phyloP scores from a whole-genome alignment of 1,140 invertebrate species.

The Drosophila triauraria region DNA sequence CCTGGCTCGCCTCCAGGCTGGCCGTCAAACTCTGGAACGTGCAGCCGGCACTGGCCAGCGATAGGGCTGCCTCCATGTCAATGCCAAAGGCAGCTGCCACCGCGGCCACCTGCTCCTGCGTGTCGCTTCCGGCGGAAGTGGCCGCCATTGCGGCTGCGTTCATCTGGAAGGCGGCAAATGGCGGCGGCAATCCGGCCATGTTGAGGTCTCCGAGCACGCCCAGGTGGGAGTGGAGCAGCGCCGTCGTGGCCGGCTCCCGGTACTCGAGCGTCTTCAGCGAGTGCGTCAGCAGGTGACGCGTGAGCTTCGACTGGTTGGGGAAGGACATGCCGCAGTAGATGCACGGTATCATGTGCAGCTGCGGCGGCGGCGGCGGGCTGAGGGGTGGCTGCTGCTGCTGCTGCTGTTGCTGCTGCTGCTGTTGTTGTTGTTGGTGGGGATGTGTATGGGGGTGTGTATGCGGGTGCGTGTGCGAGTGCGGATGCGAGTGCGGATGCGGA shows the following conservation, averaged over 20 bases:
- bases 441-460: conserved; percentile 19
- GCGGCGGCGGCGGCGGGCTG: conserved; percentile 47
- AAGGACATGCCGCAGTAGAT: conserved; percentile 95
- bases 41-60: conserved; percentile 85
- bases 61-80: conserved; percentile 79
- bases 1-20: conserved; percentile 42
- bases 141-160: conserved; percentile 81
- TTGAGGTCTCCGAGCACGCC: conserved; percentile 84
- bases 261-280: conserved; percentile 94
- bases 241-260: conserved; percentile 87
- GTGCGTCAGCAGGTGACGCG: conserved; percentile 94
- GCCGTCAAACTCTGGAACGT: conserved; percentile 66
- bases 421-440: conserved; percentile 44
- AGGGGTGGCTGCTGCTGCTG: conserved; percentile 47
- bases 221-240: conserved; percentile 85
- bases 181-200: conserved; percentile 80
- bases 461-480: conserved; percentile 70
- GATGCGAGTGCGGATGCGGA: conserved; percentile 37
- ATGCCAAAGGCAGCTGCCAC: conserved; percentile 73
- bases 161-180: conserved; percentile 85
- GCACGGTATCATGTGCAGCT: conserved; percentile 89
- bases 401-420: conserved; percentile 44
- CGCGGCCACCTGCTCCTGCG: conserved; percentile 86
- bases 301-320: conserved; percentile 95
- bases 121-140: conserved; percentile 84